phyloP scores from a whole-genome alignment of 2,797 vertebrate genomes.

The Aselliscus stoliczkanus region DNA sequence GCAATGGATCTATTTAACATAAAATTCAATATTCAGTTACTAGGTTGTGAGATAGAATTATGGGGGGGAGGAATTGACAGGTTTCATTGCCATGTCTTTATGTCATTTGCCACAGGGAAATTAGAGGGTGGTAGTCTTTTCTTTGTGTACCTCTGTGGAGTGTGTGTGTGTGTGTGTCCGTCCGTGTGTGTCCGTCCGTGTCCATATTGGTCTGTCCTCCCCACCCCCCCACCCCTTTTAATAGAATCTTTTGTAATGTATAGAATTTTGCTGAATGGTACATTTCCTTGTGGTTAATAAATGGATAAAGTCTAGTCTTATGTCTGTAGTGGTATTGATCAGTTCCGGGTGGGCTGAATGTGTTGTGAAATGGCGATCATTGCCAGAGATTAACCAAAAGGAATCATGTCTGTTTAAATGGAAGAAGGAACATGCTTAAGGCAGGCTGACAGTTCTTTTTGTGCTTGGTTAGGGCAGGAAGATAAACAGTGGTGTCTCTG shows the following conservation, averaged over 20 bases:
- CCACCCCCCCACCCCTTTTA: slow-evolving; percentile 27
- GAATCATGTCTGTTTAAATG: slow-evolving; percentile 66
- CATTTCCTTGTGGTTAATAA: slow-evolving; percentile 85
- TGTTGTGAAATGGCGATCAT: slow-evolving; percentile 83
- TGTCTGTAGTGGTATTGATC: slow-evolving; percentile 87
- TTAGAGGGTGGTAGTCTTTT: slow-evolving; percentile 73
- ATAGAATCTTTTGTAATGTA: slow-evolving; percentile 69
- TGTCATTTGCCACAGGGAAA: slow-evolving; percentile 59
- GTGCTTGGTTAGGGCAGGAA: slow-evolving; percentile 60
- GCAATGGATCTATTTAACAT: slow-evolving; percentile 12
- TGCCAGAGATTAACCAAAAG: slow-evolving; percentile 78
- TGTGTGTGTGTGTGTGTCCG: slow-evolving; percentile 39
- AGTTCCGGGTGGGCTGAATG: slow-evolving; percentile 79
- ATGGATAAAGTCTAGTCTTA: slow-evolving; percentile 84
- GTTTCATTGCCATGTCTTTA: slow-evolving; percentile 58
- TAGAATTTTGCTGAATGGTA: slow-evolving; percentile 83
- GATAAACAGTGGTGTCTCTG: slow-evolving; percentile 73
- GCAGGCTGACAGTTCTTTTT: slow-evolving; percentile 72
- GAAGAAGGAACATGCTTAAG: slow-evolving; percentile 52
- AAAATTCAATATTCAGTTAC: slow-evolving; percentile 55
- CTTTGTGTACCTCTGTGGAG: slow-evolving; percentile 71
- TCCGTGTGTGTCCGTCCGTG: background rate
- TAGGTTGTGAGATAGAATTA: slow-evolving; percentile 35
- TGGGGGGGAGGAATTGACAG: slow-evolving; percentile 34
- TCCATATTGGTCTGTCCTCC: background rate